Base-by-base conservation (phyloP, 2,888 invertebrate genomes). In the Eucriotettix oculatus region DNA sequence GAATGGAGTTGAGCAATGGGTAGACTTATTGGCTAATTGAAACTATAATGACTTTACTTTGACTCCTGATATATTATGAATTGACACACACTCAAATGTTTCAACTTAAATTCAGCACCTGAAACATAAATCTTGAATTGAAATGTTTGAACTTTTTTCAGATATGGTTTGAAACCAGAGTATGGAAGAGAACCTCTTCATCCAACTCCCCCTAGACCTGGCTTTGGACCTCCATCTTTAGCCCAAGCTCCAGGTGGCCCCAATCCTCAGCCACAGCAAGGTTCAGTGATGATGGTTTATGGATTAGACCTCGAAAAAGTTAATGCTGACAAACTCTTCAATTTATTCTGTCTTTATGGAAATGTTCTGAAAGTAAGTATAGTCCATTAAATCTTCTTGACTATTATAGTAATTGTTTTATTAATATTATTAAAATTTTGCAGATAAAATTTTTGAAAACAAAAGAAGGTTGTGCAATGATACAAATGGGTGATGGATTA, bases 401-500 rank as follows among this genome's bases (percentile, higher is more conserved):
- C 40, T 17, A n/a, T n/a, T 3, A 12, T 7, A 14, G 5, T 12
- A 12, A 5, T 12, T 54, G 2, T 54, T 54, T 12, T 29, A 17
- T 3, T 7, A 54, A 54, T 54, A 54, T 10, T 54, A 1, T 54
- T 1, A 7, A 16, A 16, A 7, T 54, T 29, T 61, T 58, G 17
- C 60, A 64, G 62, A 62, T 98, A 72, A 98, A 98, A 78, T 99
- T 98, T 77, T 78, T 99, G 75, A 95, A 96, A 78, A 94, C 94
- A 64, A 99, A 98, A 77, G 95, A 96, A 71, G 98, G 98, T 65
- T 95, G 97, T 60, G 97, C 97, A 55, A 99, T 99, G 98, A 91
- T 98, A 58, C 97, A 99, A 77, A 93, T 99, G 94, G 96, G 97
- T 10, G 96, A 96, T 74, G 86, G 86, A 14, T 85, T 90, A 61